Percentiles rank a stretch among this genome's conserved stretches.
Evolutionary conservation across 2,797 vertebrate genomes (phyloP).

Genomic region (Sebastes vulpes): DNA sequence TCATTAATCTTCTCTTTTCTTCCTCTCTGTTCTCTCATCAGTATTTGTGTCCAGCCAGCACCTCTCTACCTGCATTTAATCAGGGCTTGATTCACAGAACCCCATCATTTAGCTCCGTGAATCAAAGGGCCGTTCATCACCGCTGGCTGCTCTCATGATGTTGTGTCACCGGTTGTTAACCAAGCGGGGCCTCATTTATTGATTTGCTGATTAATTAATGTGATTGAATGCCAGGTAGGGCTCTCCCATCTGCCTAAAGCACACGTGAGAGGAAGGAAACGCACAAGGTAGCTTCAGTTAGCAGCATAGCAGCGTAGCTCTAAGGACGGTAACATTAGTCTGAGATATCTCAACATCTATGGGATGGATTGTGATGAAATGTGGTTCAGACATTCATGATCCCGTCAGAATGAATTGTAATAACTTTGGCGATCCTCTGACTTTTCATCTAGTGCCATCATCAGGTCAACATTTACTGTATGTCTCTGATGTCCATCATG

Average conservation of each 20-base stretch:
- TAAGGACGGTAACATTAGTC: background rate
- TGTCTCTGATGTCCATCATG: background rate
- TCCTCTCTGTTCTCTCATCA: background rate
- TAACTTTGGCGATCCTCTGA: background rate
- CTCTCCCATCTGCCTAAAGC: background rate
- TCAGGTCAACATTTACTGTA: background rate
- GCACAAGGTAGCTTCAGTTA: background rate
- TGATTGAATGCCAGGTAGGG: background rate
- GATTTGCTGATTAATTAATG: constrained; percentile 9
- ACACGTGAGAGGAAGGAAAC: background rate
- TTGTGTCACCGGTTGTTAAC: constrained; percentile 7
- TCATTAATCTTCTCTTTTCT: too few relatives aligned
- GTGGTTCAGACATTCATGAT: background rate
- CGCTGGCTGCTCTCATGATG: background rate
- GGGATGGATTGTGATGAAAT: background rate
- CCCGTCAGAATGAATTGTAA: background rate
- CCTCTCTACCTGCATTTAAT: background rate
- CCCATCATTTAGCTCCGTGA: background rate
- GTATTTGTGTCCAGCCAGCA: background rate
- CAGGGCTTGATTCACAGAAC: background rate
- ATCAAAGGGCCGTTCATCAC: background rate
- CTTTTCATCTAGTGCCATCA: background rate
- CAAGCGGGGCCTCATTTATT: constrained; percentile 17
- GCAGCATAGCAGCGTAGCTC: background rate
- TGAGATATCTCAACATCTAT: background rate